These are phyloP conservation scores for Metallyticus violacea DNA, from an alignment of 2,888 invertebrate genomes.

Conservation along the genomic window DNA sequence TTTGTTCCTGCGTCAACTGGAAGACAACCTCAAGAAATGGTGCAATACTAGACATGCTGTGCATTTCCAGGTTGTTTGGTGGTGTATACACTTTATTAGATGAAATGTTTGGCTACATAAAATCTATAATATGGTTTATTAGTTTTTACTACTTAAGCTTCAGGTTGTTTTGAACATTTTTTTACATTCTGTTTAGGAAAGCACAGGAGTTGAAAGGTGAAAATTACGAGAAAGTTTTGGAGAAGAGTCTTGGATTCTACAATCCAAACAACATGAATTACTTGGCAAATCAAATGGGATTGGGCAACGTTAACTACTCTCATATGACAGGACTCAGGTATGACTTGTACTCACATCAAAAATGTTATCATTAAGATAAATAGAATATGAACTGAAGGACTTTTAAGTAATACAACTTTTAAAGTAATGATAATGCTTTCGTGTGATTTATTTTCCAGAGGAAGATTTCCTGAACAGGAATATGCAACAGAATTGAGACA, in stretches of 20 bases:
- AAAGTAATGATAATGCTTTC: neutral
- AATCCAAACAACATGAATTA: conserved; percentile 86
- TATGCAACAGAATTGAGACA: conserved; percentile 82
- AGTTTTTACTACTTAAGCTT: neutral
- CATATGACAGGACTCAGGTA: conserved; percentile 70
- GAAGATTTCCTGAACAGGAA: conserved; percentile 74
- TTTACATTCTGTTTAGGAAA: conserved; percentile 56
- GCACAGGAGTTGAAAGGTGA: conserved; percentile 76
- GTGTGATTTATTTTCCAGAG: conserved; percentile 50
- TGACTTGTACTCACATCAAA: too few relatives aligned
- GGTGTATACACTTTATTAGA: neutral
- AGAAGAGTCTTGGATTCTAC: conserved; percentile 80
- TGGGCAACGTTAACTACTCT: conserved; percentile 66
- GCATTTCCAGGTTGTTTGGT: neutral
- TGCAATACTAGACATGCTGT: neutral
- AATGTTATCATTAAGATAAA: neutral
- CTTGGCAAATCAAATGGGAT: conserved; percentile 72
- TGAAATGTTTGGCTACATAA: conserved; percentile 36
- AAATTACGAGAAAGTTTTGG: conserved; percentile 76
- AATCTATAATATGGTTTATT: neutral
- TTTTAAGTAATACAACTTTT: too few relatives aligned
- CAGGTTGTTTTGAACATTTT: conserved; percentile 23
- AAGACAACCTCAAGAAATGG: neutral
- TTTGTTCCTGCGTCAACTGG: neutral
- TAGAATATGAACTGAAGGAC: too few relatives aligned